phyloP scores from a whole-genome alignment of 2,113 vertebrate genomes.

The Mesembrinibis cayennensis region DNA sequence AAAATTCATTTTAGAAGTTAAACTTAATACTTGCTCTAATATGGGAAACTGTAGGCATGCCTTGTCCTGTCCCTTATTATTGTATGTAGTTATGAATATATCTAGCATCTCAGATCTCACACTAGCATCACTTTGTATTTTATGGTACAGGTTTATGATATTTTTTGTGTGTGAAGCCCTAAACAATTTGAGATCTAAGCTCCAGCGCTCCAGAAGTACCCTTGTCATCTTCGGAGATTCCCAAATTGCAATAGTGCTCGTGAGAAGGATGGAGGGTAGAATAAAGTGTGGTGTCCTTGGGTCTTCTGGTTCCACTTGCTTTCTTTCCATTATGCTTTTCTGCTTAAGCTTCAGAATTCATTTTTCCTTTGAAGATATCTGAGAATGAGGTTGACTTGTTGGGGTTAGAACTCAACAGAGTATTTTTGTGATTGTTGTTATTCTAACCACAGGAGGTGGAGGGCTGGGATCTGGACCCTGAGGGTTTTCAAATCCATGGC shows the following conservation, averaged over 20 bases:
- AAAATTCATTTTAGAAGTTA: background rate
- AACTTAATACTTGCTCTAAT: background rate
- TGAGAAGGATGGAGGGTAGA: background rate
- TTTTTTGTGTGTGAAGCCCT: background rate
- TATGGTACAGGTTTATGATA: background rate
- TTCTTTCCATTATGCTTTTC: background rate
- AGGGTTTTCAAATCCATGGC: background rate
- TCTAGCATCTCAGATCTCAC: background rate
- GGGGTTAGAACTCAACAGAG: background rate
- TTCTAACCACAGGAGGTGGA: background rate
- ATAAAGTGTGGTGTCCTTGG: background rate
- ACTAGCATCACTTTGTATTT: background rate
- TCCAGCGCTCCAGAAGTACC: background rate
- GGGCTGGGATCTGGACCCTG: background rate
- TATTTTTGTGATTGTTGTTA: background rate
- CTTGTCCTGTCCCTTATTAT: background rate
- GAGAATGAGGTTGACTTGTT: background rate
- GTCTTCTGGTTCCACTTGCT: background rate
- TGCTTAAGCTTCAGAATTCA: background rate
- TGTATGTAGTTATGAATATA: background rate
- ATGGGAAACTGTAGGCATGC: background rate
- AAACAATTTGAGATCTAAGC: background rate
- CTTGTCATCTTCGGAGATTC: background rate
- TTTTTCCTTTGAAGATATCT: background rate
- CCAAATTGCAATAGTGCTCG: background rate